Percentiles rank a stretch among this genome's conserved stretches.
phyloP scores from a whole-genome alignment of 2,797 vertebrate species.

The Anisognathus igniventris region DNA sequence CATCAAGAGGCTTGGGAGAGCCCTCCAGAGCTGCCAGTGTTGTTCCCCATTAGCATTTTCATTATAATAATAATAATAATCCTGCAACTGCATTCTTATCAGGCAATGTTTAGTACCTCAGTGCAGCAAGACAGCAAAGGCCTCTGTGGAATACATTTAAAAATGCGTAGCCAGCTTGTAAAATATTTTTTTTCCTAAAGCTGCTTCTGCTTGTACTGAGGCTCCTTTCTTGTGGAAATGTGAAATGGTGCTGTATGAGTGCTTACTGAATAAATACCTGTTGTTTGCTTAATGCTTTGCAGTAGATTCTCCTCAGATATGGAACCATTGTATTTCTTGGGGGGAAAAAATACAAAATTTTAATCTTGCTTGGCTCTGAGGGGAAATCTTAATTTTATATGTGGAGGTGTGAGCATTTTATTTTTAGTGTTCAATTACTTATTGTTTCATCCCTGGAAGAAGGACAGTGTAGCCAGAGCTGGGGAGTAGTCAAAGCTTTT shows the following conservation, averaged over 20 bases:
- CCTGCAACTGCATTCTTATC: neutral
- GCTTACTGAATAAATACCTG: neutral
- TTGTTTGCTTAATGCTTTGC: neutral
- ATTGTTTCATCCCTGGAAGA: neutral
- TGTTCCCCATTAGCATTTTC: neutral
- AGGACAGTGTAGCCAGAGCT: neutral
- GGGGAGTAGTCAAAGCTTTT: neutral
- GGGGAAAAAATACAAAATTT: neutral
- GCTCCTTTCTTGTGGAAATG: neutral
- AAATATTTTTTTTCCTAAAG: constrained; percentile 7
- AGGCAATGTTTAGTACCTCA: neutral
- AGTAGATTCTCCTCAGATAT: neutral
- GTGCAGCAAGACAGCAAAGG: neutral
- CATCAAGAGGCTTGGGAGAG: neutral
- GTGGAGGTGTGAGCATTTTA: neutral
- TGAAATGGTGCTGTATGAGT: neutral
- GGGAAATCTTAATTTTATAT: neutral
- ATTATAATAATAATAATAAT: neutral
- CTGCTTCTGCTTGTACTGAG: neutral
- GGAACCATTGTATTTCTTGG: neutral
- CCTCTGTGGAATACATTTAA: neutral
- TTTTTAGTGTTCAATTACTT: neutral
- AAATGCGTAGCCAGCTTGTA: neutral
- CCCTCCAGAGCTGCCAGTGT: neutral
- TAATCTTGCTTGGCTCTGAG: neutral